Evolutionary conservation across 2,797 vertebrate species (phyloP).

Genomic region (Gastrophryne carolinensis): DNA sequence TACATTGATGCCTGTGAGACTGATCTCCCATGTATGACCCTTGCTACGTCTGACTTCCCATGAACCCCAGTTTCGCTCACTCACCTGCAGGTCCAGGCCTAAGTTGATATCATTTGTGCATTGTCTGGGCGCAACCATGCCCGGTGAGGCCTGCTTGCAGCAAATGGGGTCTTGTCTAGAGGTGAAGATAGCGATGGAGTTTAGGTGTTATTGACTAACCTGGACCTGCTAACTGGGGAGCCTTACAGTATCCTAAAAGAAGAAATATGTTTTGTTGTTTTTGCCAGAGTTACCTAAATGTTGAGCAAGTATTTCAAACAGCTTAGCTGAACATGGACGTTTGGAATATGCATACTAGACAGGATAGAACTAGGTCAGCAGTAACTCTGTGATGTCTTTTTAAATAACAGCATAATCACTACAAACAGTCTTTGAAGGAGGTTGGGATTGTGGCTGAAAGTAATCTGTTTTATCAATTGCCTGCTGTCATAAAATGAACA

Average conservation of each 20-base stretch:
- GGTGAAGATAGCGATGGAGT: too few species aligned
- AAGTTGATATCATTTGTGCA: too few species aligned
- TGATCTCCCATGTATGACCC: too few species aligned
- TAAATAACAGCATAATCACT: conserved; percentile 51
- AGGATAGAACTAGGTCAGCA: conserved; percentile 43
- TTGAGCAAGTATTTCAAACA: conserved; percentile 18
- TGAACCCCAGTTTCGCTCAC: too few species aligned
- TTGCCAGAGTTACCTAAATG: neutral
- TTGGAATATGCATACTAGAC: conserved; percentile 40
- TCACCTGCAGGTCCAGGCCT: too few species aligned
- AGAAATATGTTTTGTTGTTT: neutral
- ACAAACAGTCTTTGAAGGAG: conserved; percentile 44
- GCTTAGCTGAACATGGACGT: conserved; percentile 33
- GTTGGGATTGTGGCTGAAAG: conserved; percentile 38
- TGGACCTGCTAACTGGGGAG: too few species aligned
- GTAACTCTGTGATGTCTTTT: conserved; percentile 47
- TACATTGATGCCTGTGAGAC: too few species aligned
- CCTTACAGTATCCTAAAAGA: neutral
- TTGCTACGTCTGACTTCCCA: too few species aligned
- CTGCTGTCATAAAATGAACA: conserved; percentile 54
- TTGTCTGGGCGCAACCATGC: too few species aligned
- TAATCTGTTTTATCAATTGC: conserved; percentile 42
- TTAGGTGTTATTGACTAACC: too few species aligned
- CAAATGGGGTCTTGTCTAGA: too few species aligned
- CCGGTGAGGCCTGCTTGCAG: too few species aligned